Evolutionary conservation across 2,888 invertebrate species (phyloP).

Genomic region (Sisyra terminalis): DNA sequence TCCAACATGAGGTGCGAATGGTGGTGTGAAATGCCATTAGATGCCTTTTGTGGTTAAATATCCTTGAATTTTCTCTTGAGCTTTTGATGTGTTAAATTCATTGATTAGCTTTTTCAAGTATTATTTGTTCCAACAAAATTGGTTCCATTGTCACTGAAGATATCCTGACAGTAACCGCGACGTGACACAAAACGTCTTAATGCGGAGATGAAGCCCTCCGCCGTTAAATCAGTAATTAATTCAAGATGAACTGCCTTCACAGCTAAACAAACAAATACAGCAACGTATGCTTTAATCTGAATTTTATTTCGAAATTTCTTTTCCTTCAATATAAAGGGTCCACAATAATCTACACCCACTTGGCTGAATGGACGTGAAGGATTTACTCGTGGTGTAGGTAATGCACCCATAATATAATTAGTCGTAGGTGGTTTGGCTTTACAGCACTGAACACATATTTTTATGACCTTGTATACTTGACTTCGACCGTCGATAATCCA

Average conservation of each 20-base stretch:
- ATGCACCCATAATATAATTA: constrained; percentile 15
- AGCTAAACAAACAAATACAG: constrained; percentile 13
- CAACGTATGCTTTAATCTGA: constrained; percentile 13
- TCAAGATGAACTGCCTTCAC: constrained; percentile 14
- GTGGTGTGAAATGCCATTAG: no score
- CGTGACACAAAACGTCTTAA: constrained; percentile 11
- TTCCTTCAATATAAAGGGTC: constrained; percentile 11
- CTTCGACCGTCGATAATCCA: constrained; percentile 11
- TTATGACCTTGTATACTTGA: constrained; percentile 6
- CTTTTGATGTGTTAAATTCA: no score
- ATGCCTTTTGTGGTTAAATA: no score
- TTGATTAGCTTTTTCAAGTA: no score
- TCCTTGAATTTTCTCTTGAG: no score
- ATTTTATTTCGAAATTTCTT: constrained; percentile 10
- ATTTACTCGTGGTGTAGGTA: constrained; percentile 13
- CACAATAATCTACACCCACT: constrained; percentile 14
- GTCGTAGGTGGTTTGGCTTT: constrained; percentile 10
- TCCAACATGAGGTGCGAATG: no score
- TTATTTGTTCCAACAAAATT: constrained; percentile 9
- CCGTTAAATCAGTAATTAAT: constrained; percentile 10
- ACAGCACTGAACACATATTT: constrained; percentile 12
- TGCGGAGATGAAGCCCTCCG: constrained; percentile 9
- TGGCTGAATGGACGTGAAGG: constrained; percentile 11
- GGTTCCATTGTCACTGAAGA: constrained; percentile 11
- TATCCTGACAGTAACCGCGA: constrained; percentile 6